Evolutionary conservation across 2,797 vertebrate species (phyloP).

Genomic region (Neostethus bicornis): DNA sequence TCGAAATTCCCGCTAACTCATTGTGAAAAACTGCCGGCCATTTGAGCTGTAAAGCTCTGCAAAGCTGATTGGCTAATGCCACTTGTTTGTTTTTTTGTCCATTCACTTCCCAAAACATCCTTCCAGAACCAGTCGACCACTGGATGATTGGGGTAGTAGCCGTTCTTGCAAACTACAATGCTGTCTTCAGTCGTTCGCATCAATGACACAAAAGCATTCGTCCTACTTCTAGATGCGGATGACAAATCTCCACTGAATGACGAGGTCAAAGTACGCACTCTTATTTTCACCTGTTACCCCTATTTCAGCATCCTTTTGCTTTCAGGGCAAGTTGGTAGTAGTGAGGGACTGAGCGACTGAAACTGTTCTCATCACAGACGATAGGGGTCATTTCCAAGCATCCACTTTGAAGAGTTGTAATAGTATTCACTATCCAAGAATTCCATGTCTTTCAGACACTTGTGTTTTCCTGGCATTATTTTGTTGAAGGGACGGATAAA

Average conservation of each 20-base stretch:
- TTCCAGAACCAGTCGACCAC: constrained; percentile 99
- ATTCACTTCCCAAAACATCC: no score
- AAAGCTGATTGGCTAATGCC: no score
- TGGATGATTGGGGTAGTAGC: constrained; percentile 97
- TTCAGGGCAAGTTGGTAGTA: constrained; percentile 98
- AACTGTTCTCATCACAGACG: constrained; percentile 97
- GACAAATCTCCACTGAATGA: constrained; percentile 99
- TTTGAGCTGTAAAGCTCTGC: no score
- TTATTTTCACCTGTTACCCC: constrained; percentile 99
- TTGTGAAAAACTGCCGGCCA: no score
- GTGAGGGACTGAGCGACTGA: constrained; percentile 85
- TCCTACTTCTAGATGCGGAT: constrained; percentile 98
- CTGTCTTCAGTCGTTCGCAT: constrained; percentile 99
- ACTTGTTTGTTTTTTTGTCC: no score
- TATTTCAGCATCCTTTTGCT: constrained; percentile 95
- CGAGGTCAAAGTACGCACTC: constrained; percentile 96
- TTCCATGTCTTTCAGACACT: constrained; percentile 98
- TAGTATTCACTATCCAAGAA: constrained; percentile 99
- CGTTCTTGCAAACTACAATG: constrained; percentile 97
- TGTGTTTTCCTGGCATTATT: constrained; percentile 99
- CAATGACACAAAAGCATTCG: constrained; percentile 98
- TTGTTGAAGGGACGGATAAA: constrained; percentile 99
- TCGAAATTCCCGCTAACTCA: no score
- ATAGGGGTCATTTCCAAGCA: constrained; percentile 96
- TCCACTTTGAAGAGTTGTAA: constrained; percentile 98